Conservation (phyloP, 1,140 invertebrate genomes). For the Phthorimaea operculella region DNA sequence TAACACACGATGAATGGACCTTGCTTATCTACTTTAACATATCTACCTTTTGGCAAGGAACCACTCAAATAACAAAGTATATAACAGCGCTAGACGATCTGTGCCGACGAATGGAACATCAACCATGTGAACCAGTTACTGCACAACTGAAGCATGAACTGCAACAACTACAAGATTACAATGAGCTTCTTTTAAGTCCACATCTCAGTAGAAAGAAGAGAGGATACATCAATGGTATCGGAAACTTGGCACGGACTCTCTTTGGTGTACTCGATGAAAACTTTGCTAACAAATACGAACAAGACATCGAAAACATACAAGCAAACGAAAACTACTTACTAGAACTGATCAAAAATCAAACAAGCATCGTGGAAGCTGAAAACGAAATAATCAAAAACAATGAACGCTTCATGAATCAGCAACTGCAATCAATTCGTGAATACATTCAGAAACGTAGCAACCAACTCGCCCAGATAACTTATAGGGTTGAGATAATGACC, state of each 20-base stretch:
- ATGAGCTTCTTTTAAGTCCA: background rate
- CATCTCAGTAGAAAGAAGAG: background rate
- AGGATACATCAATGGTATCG: conserved; percentile 4
- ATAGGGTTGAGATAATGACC: background rate
- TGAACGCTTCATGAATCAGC: background rate
- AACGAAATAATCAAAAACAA: conserved; percentile 4
- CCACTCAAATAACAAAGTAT: background rate
- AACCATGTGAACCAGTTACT: background rate
- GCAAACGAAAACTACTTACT: conserved; percentile 1
- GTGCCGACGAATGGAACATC: background rate
- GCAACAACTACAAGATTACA: background rate
- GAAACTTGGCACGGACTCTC: conserved; percentile 2
- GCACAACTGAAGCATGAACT: conserved; percentile 3
- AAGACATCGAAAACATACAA: conserved; percentile 3
- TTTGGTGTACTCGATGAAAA: conserved; percentile 6
- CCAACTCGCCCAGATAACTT: background rate
- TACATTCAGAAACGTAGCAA: background rate
- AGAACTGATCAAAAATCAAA: conserved; percentile 7
- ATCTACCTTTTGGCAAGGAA: conserved; percentile 5
- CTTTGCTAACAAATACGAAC: background rate
- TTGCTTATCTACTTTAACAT: conserved; percentile 1
- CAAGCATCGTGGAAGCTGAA: background rate
- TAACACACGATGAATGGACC: conserved; percentile 5
- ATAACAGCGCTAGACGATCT: background rate
- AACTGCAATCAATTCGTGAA: background rate